A percentile compares a stretch with the other conserved stretches of the same genome.
phyloP scores from a whole-genome alignment of 2,888 invertebrate genomes.

The Buathra laborator region DNA sequence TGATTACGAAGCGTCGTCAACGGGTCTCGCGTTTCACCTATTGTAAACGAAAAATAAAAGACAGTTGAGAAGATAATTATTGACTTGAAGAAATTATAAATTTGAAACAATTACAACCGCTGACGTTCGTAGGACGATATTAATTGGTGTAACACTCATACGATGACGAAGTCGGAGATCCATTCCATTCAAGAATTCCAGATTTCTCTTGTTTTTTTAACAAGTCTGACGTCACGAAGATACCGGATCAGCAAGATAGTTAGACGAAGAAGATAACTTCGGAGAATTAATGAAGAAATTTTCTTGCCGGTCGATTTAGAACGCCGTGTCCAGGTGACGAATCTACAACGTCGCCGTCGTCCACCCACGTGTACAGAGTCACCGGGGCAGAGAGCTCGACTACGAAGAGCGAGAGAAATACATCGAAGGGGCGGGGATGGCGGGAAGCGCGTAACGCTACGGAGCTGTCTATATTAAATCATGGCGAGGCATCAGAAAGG shows the following conservation, averaged over 20 bases:
- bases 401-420: conserved; percentile 9
- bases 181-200: conserved; percentile 37
- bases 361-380: conserved; percentile 61
- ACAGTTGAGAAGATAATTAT: conserved; percentile 43
- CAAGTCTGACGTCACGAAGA: conserved; percentile 36
- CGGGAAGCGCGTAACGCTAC: conserved; percentile 62
- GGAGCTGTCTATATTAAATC: conserved; percentile 82
- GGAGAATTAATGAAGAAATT: neutral
- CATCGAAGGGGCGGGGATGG: conserved; percentile 73
- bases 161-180: conserved; percentile 55
- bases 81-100: neutral
- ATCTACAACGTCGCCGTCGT: conserved; percentile 7
- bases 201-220: conserved; percentile 27
- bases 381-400: conserved; percentile 34
- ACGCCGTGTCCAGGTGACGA: conserved; percentile 7
- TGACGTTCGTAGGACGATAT: conserved; percentile 60
- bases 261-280: neutral
- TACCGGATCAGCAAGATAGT: neutral
- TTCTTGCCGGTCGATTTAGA: neutral
- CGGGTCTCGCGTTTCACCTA: neutral
- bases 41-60: conserved; percentile 22
- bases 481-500: conserved; percentile 81
- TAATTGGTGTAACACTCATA: conserved; percentile 44
- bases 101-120: neutral
- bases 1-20: neutral